phyloP scores from a whole-genome alignment of 2,797 vertebrate species.

The Luscinia megarhynchos region DNA sequence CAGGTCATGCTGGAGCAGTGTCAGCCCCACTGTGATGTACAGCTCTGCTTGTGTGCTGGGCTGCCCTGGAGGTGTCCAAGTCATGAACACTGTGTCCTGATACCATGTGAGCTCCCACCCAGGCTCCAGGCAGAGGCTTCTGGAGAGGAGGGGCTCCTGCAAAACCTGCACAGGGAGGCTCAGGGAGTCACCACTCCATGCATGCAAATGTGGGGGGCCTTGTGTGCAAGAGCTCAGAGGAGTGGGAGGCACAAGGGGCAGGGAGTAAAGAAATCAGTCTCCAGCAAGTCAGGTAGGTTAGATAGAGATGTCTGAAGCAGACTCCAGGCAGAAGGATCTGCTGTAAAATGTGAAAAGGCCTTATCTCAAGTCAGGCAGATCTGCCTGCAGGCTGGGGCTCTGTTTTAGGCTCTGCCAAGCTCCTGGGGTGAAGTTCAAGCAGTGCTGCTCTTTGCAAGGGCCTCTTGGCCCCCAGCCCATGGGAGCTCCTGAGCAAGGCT shows the following conservation, averaged over 20 bases:
- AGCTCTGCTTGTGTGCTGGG: not conserved
- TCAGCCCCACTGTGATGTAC: not conserved
- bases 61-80: not conserved
- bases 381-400: not conserved
- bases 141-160: not conserved
- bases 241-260: not conserved
- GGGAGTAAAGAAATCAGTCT: not conserved
- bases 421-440: not conserved
- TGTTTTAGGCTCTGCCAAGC: not conserved
- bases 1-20: not conserved
- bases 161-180: not conserved
- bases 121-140: not conserved
- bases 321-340: not conserved
- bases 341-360: not conserved
- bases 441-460: not conserved
- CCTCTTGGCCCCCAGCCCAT: not conserved
- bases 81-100: accelerated
- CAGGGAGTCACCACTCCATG: accelerated
- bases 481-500: conserved; percentile 6
- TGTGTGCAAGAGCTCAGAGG: too few species aligned
- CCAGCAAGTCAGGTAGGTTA: not conserved
- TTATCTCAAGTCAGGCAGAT: not conserved
- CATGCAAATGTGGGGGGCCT: not conserved
- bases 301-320: not conserved
- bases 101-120: not conserved